Base-by-base conservation (phyloP, 2,797 vertebrate species). In the Sebastolobus alascanus region DNA sequence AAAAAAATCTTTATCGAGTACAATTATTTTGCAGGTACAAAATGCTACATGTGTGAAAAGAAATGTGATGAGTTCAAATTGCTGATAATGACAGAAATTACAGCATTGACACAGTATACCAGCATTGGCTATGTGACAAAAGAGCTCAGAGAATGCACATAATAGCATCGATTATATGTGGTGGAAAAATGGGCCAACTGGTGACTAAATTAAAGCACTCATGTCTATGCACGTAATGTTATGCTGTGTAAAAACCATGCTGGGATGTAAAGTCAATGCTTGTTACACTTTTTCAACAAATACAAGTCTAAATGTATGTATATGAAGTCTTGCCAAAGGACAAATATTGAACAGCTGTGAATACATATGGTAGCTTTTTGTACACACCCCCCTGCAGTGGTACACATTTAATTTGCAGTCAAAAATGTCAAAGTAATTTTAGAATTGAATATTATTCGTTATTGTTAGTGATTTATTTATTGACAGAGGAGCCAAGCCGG, bases 141-240 rank as follows among this genome's bases (percentile, higher is more conserved):
- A 61, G 14, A 68, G 9, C 68, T 64, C 6, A 69, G 29, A 14
- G 38, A 75, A 64, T 31, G 10, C n/a, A 55, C 56, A 72, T 82
- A 83, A 81, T 68, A 37, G 18, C 46, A 20, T 60, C 29, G 63
- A 76, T 77, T 81, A 68, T 46, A 50, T 20, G 12, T 33, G 22
- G 9, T 33, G 46, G 37, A 22, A 31, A 64, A 68, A 69, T 37
- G n/a, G 9, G 29, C 38, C 22, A 61, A 18, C 25, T 29, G 10
- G 29, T 11, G 4, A 37, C 35, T 55, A 35, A 54, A 58, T 27
- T 38, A 37, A 69, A 59, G 65, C 25, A 63, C 3, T 33, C 12
- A 31, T 10, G 5, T 54, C 29, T 22, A 13, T 27, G 2, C 27
- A 64, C 37, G 27, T 67, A 38, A 38, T 71, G 18, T 43, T 22